Percentiles rank a stretch among this genome's conserved stretches.
Evolutionary conservation across 2,113 vertebrate genomes (phyloP).

Genomic region (Chloropsis cyanopogon): DNA sequence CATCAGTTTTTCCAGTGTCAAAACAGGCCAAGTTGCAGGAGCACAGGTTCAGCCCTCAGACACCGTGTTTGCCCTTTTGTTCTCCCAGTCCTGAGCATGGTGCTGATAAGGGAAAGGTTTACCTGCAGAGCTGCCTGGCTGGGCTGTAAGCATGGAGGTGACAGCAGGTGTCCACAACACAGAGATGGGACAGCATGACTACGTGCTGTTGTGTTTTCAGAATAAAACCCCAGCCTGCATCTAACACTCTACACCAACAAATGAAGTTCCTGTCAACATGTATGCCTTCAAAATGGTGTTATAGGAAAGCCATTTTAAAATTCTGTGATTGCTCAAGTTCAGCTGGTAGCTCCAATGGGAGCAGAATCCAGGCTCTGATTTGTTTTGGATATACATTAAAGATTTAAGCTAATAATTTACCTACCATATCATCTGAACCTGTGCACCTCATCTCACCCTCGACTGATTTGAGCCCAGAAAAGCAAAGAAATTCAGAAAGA

Average conservation of each 20-base stretch:
- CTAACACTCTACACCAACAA: not conserved
- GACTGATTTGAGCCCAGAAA: not conserved
- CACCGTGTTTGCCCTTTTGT: not conserved
- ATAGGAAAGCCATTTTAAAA: not conserved
- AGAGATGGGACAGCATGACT: not conserved
- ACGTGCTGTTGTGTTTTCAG: not conserved
- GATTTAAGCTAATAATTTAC: not conserved
- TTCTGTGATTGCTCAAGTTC: not conserved
- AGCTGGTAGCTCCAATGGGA: not conserved
- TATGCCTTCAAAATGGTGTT: not conserved
- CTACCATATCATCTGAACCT: not conserved
- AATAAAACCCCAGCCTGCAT: not conserved
- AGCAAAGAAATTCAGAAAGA: not conserved
- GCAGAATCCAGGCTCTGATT: not conserved
- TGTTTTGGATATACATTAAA: not conserved
- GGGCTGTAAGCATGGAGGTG: not conserved
- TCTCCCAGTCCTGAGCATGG: not conserved
- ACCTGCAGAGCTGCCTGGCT: not conserved
- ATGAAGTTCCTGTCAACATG: not conserved
- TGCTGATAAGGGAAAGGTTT: not conserved
- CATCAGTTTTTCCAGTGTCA: not conserved
- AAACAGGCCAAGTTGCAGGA: not conserved
- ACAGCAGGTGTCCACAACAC: not conserved
- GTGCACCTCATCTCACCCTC: not conserved
- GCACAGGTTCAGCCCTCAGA: not conserved